phyloP scores from a whole-genome alignment of 2,113 vertebrate species.

The Neolamprologus tretocephalus region DNA sequence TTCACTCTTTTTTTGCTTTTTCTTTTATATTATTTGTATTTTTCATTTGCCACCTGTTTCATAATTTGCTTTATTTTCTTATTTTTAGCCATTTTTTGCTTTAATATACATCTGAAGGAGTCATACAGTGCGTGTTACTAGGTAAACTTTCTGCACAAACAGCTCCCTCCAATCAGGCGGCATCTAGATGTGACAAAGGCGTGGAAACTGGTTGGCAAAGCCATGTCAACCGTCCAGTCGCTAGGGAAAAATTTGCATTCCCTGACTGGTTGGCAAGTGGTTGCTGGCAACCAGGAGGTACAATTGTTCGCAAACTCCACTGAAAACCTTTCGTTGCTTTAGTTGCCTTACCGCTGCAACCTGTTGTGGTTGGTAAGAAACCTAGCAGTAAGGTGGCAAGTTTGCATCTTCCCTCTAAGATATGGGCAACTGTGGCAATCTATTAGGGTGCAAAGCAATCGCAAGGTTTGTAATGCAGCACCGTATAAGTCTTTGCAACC shows the following conservation, averaged over 20 bases:
- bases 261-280: neutral
- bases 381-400: neutral
- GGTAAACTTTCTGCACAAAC: neutral
- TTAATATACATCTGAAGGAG: neutral
- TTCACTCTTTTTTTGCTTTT: neutral
- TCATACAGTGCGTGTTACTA: neutral
- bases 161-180: neutral
- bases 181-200: neutral
- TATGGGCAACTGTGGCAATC: neutral
- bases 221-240: neutral
- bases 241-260: neutral
- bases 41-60: neutral
- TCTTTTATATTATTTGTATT: neutral
- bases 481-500: neutral
- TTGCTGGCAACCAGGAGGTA: neutral
- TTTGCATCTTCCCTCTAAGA: neutral
- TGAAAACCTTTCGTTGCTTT: neutral
- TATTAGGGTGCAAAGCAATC: accelerated
- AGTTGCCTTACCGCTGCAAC: neutral
- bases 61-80: neutral
- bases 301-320: neutral
- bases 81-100: neutral
- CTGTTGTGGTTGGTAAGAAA: neutral
- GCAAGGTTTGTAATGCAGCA: neutral
- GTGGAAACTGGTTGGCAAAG: neutral